Percentiles rank a stretch among this genome's conserved stretches.
These are phyloP conservation scores for Operophtera brumata DNA, from an alignment of 2,888 invertebrate species.

Conservation along the genomic window DNA sequence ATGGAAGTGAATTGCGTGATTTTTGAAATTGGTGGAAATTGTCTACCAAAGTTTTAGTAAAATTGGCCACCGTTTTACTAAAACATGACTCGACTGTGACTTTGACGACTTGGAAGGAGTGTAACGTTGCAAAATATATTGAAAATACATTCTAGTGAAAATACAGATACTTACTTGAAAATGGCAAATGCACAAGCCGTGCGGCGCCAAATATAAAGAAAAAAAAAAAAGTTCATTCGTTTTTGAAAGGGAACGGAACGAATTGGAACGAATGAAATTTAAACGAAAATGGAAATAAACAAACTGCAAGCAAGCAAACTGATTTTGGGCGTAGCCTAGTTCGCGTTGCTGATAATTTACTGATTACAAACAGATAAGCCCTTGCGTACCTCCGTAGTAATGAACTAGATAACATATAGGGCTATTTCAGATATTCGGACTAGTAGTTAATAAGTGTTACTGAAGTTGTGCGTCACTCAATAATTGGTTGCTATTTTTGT, in stretches of 20 bases:
- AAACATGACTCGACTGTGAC: no score
- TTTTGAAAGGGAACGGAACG: no score
- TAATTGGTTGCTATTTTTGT: constrained; percentile 15
- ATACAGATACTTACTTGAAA: no score
- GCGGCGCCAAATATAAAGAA: no score
- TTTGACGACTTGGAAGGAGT: no score
- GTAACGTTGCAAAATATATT: no score
- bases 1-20: no score
- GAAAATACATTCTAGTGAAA: no score
- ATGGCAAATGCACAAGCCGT: no score
- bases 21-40: no score
- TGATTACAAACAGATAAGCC: constrained; percentile 68
- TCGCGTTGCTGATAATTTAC: constrained; percentile 58
- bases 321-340: constrained; percentile 68
- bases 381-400: constrained; percentile 43
- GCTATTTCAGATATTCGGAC: constrained; percentile 39
- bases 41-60: no score
- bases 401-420: constrained; percentile 59
- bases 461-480: constrained; percentile 16
- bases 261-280: constrained; percentile 47
- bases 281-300: not conserved
- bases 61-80: no score
- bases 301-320: constrained; percentile 41
- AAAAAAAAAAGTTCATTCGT: not conserved
- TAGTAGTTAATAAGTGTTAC: constrained; percentile 14